Evolutionary conservation across 35 echinoderm and acorn worm genomes (phyloP).

Genomic region (Apostichopus parvimensis): DNA sequence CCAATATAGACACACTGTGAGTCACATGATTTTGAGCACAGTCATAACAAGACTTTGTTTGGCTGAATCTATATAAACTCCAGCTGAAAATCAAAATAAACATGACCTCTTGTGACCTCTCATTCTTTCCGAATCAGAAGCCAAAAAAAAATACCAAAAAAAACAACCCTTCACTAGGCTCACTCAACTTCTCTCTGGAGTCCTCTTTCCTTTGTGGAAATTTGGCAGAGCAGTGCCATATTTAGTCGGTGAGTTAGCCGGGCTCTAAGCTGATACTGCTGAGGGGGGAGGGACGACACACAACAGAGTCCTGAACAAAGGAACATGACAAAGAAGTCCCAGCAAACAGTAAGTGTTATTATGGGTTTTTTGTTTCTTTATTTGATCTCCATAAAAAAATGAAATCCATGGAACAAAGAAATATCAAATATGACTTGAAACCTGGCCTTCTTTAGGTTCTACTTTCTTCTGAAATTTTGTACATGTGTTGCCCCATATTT

Average conservation of each 20-base stretch:
- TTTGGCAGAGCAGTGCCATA: too few species aligned
- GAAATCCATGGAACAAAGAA: too few species aligned
- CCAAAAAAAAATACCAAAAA: background rate
- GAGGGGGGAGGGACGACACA: too few species aligned
- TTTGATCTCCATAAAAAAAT: too few species aligned
- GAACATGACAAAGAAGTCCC: background rate
- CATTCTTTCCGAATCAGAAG: background rate
- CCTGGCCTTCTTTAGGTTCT: too few species aligned
- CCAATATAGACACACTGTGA: background rate
- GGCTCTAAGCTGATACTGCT: too few species aligned
- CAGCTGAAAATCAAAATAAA: background rate
- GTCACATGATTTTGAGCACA: background rate
- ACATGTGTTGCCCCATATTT: too few species aligned
- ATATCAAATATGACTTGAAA: too few species aligned
- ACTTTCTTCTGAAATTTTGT: too few species aligned
- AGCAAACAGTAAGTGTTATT: background rate
- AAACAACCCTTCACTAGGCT: too few species aligned
- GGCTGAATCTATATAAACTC: background rate
- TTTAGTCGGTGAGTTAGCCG: too few species aligned
- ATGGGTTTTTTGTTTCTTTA: too few species aligned
- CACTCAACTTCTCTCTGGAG: background rate
- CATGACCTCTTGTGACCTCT: slow-evolving; percentile 1
- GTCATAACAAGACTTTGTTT: background rate
- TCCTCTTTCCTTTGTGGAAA: background rate
- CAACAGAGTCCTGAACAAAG: background rate